Evolutionary conservation across 2,888 invertebrate genomes (phyloP), one percentile per base, ranked within the genome.

Genomic region (Pollenia labialis): DNA sequence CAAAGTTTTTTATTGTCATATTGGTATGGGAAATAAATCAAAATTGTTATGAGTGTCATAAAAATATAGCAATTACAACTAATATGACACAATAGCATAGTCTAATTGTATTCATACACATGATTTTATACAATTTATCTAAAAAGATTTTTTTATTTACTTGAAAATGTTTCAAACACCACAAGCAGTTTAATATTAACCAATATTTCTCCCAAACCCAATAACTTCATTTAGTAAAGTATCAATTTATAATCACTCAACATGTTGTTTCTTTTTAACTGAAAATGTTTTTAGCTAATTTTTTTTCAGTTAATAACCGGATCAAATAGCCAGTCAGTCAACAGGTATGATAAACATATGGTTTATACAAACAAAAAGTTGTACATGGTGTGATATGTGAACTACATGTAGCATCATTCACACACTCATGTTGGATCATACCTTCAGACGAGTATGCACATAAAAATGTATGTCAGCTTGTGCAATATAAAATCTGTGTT

Each of bases 251-350:
- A 18, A 32, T 54, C 42, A n/a, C 11, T 66, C 32, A 42, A 9
- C 48, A 72, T 66, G 46, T n/a, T 81, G 40, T 74, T 56, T 18
- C 0, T 18, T 40, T 32, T 32, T 6, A 32, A 32, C 32, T 32
- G 32, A 48, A 32, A 23, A 6, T 46, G 1, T 72, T 46, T 50
- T 40, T 11, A 4, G 7, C 40, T 18, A 12, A n/a, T 62, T 52
- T 62, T 62, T 77, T 66, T 64, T 69, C 14, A 16, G 23, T 77
- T 42, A 83, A 66, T 72, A 83, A 84, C 79, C 77, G 79, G 72
- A 79, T 74, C 64, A 68, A 74, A 84, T 72, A 14, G 46, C 72
- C 58, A 50, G 58, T 54, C 46, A 52, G 14, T 23, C 58, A 58
- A 12, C 11, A 12, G 52, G 18, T 32, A 72, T 64, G 8, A 58